Evolutionary conservation across 2,113 vertebrate genomes (phyloP), one percentile per base, ranked within the genome.

Genomic region (Anguilla japonica): DNA sequence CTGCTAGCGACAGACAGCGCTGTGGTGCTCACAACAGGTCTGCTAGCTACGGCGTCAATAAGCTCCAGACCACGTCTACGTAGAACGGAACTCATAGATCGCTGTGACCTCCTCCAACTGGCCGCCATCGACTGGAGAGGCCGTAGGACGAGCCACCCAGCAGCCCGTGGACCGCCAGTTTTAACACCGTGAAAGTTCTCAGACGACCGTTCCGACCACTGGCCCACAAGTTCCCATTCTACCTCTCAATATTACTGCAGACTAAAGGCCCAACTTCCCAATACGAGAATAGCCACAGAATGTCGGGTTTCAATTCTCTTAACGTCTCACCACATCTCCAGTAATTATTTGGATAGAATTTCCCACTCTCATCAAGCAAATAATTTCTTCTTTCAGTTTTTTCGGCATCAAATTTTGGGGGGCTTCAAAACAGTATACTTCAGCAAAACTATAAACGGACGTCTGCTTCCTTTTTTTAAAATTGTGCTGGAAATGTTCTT

Each of bases 181-280:
- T 34, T 34, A 1, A 75, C 34, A 75, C n/a, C 0, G 9, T 34
- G 0, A 75, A 34, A n/a, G 63, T 75, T 34, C 26, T 34, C n/a
- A 34, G 34, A 34, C 5, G 26, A 34, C 22, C 1, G 26, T 34
- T 75, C 26, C 34, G 34, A 75, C 71, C 71, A 34, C 71, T 0
- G 26, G 8, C 29, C 34, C 11, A 34, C n/a, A 75, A 84, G 39
- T 84, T 84, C 83, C 83, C 41, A 50, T 50, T 78, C 40, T 53
- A 63, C 67, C 41, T 84, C 83, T 84, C 67, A n/a, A 41, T 84
- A 18, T 84, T 53, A 84, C 81, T 13, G 34, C 22, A 26, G 63
- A 20, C 20, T 9, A 34, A 67, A 20, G 26, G 71, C 60, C 60
- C 22, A 0, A 75, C 26, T 75, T 75, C 71, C 71, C 6, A 75